These are phyloP conservation scores for Cherax quadricarinatus DNA, from an alignment of 1,140 invertebrate genomes.

Conservation along the genomic window DNA sequence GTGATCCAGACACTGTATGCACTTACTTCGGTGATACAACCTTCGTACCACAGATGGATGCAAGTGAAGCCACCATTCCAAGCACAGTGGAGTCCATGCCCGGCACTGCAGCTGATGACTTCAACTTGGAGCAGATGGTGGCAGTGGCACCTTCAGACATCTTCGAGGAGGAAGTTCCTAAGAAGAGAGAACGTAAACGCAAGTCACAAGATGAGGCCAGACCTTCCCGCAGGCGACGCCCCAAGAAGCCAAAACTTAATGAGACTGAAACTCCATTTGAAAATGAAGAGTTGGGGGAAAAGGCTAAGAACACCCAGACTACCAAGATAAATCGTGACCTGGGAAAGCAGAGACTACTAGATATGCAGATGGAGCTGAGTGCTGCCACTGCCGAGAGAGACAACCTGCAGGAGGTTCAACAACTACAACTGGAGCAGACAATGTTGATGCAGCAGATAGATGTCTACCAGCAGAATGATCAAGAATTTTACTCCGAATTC, in stretches of 20 bases:
- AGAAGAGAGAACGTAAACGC: slow-evolving; percentile 28
- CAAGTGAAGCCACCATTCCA: no score
- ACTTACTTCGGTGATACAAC: no score
- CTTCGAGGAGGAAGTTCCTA: not conserved
- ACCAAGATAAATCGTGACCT: slow-evolving; percentile 18
- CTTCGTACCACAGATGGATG: no score
- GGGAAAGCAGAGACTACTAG: not conserved
- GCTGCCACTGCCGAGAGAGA: not conserved
- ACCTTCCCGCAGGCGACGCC: not conserved
- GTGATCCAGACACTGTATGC: not conserved
- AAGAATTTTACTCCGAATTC: not conserved
- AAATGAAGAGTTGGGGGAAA: slow-evolving; percentile 12
- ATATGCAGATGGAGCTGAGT: not conserved
- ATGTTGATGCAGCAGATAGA: not conserved
- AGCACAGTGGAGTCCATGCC: not conserved
- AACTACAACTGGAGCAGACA: not conserved
- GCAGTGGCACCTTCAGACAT: no score
- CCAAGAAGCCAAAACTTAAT: not conserved
- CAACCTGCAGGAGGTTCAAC: not conserved
- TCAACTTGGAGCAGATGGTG: not conserved
- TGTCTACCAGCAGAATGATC: not conserved
- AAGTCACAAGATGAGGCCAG: not conserved
- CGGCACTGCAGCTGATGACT: not conserved
- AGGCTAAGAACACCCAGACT: slow-evolving; percentile 26
- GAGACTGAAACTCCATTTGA: not conserved